Base-by-base conservation (phyloP, 2,797 vertebrate species). In the Myotis pilosus region DNA sequence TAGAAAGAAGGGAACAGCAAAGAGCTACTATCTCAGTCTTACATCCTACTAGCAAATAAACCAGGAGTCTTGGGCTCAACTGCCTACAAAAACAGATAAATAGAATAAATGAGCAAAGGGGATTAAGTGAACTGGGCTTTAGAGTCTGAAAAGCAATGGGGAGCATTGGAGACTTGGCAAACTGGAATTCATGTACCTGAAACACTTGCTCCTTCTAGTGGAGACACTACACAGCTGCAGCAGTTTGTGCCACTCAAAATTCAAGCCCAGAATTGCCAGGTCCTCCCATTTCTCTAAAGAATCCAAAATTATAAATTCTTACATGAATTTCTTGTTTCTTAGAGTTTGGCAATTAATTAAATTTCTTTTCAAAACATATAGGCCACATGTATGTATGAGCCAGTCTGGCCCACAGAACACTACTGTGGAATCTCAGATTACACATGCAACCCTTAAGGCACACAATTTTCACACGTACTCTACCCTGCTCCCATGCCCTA, bases 351-450 rank as follows among this genome's bases (percentile, higher is more conserved):
- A 87, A 44, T 47, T 94, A 91, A 92, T 82, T 71, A 76, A 57
- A 38, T 78, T 74, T 55, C 47, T 94, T 91, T 79, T 69, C 41
- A 90, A 94, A 92, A 49, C 11, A 80, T 10, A 88, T 1, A 87
- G 22, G 15, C 94, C 74, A 95, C 84, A 87, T n/a, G 3, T n/a
- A 51, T 53, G 36, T 78, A 66, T 74, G 12, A 88, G 3, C 57
- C n/a, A 79, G 8, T 57, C 17, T 91, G 47, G 53, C 33, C 53
- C 44, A 57, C 2, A 62, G 38, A 17, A 19, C 60, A 85, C 62
- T 5, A 36, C 3, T 53, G 13, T 74, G 62, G 49, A 28, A 44
- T 57, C 47, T 86, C n/a, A 79, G 47, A 51, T 66, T 60, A 89
- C 6, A 92, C 9, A 92, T 12, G 92, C 11, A 57, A 78, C 6